Evolutionary conservation across 30 jellyfish, hydroid and myxozoan species (phyloP), one percentile per base, ranked within the genome.

Genomic region (Cassiopea xamachana): DNA sequence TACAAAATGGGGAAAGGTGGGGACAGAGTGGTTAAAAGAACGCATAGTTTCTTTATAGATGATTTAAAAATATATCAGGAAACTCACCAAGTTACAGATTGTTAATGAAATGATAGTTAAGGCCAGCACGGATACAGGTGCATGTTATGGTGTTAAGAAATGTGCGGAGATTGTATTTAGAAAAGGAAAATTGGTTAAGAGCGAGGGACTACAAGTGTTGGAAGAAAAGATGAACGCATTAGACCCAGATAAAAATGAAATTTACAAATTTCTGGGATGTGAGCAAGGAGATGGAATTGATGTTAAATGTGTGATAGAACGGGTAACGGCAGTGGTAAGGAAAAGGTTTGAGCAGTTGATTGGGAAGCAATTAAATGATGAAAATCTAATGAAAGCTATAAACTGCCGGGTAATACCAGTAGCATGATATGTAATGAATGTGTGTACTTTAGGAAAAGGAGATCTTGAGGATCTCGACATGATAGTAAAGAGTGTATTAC

Each of bases 191-290:
- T 3, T 55, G 64, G 12, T 55, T 3, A 55, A 55, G 64, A 55
- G 17, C 7, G 78, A 69, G 15, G 78, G 78, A 69, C 48, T 4
- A 43, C 7, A 8, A 17, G 78, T 55, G 10, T 80, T 80, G 14
- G 69, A 44, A 17, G 84, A 75, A 19, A 75, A 49, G 18, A 75
- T 75, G 67, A 48, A 44, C 16, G 84, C 84, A 55, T 55, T 27
- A 27, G 39, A 27, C 39, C 39, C 39, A 27, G 39, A 27, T 27
- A 27, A 27, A 27, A 27, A 27, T 27, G 39, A 27, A 27, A 27
- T 27, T 27, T 27, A 27, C 39, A 0, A 27, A 27, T 27, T 27
- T 27, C 39, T 27, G 39, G 39, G 39, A 27, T 27, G 39, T 27
- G 39, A 27, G 39, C 39, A 27, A 27, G 39, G 39, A 27, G 39